Conservation (phyloP, 2,888 invertebrate species). For the Tiliacea citrago region DNA sequence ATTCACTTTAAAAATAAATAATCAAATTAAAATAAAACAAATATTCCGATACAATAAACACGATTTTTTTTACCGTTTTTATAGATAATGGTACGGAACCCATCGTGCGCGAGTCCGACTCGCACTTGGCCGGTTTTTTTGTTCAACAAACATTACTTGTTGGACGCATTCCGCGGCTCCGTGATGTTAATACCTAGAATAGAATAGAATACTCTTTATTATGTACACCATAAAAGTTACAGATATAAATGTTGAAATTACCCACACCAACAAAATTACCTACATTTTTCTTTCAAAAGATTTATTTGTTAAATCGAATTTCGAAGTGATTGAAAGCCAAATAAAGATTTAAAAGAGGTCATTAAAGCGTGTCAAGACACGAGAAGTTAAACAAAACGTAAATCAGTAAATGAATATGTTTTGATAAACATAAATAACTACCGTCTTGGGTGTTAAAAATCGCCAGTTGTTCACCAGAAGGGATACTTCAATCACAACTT, state of each 20-base stretch:
- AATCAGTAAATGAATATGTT: slow-evolving; percentile 62
- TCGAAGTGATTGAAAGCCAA: slow-evolving; percentile 54
- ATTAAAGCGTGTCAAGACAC: slow-evolving; percentile 46
- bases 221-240: too few relatives aligned
- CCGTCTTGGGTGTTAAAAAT: slow-evolving; percentile 56
- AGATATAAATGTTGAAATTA: too few relatives aligned
- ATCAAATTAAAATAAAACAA: too few relatives aligned
- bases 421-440: slow-evolving; percentile 60
- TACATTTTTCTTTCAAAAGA: slow-evolving; percentile 44
- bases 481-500: slow-evolving; percentile 81
- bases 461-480: slow-evolving; percentile 73
- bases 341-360: slow-evolving; percentile 58
- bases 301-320: slow-evolving; percentile 52
- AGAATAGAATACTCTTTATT: too few relatives aligned
- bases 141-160: slow-evolving; percentile 38
- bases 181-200: too few relatives aligned
- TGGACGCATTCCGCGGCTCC: slow-evolving; percentile 40
- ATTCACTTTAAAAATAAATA: too few relatives aligned
- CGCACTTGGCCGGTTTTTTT: too few relatives aligned
- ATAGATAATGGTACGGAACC: too few relatives aligned
- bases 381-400: slow-evolving; percentile 51
- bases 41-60: too few relatives aligned
- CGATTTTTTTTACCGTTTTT: too few relatives aligned
- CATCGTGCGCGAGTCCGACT: too few relatives aligned
- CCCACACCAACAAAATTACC: too few relatives aligned